A percentile compares a stretch with the other conserved stretches of the same genome.
phyloP scores from a whole-genome alignment of 1,140 invertebrate genomes.

The Ctenoplectra terminalis region DNA sequence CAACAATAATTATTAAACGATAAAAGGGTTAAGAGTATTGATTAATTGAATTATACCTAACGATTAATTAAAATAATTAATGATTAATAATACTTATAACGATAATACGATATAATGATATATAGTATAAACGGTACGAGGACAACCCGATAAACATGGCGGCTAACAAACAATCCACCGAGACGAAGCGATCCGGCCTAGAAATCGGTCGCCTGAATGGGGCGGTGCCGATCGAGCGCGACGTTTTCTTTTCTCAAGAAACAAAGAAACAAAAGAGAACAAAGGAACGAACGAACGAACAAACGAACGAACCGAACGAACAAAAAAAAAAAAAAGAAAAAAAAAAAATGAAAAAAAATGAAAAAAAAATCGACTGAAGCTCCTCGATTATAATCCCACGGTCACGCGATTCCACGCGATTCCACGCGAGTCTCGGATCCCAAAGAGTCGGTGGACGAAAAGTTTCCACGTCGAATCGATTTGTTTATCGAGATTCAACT shows the following conservation, averaged over 20 bases:
- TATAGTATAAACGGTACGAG: constrained; percentile 76
- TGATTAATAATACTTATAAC: constrained; percentile 71
- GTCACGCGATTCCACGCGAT: not conserved
- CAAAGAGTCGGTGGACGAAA: constrained; percentile 19
- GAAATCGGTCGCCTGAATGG: constrained; percentile 60
- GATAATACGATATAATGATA: constrained; percentile 72
- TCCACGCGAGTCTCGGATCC: constrained; percentile 34
- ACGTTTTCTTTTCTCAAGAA: constrained; percentile 39
- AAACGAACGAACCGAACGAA: constrained; percentile 47
- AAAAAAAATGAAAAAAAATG: constrained; percentile 28
- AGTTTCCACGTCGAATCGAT: constrained; percentile 32
- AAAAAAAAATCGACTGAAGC: not conserved
- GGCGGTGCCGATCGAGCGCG: constrained; percentile 61
- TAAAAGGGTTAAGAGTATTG: constrained; percentile 80
- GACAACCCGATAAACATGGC: constrained; percentile 79
- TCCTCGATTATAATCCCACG: not conserved
- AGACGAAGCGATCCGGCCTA: constrained; percentile 77
- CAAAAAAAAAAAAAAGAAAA: not conserved
- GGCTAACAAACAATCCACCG: constrained; percentile 81
- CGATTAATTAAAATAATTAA: constrained; percentile 75
- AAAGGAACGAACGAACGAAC: not conserved
- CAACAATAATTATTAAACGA: constrained; percentile 80
- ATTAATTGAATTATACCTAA: constrained; percentile 78
- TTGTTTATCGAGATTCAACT: not conserved
- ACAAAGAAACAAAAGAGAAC: constrained; percentile 38